Base-by-base conservation (phyloP, 2,797 vertebrate genomes). In the Odontamblyopus lacepedii region DNA sequence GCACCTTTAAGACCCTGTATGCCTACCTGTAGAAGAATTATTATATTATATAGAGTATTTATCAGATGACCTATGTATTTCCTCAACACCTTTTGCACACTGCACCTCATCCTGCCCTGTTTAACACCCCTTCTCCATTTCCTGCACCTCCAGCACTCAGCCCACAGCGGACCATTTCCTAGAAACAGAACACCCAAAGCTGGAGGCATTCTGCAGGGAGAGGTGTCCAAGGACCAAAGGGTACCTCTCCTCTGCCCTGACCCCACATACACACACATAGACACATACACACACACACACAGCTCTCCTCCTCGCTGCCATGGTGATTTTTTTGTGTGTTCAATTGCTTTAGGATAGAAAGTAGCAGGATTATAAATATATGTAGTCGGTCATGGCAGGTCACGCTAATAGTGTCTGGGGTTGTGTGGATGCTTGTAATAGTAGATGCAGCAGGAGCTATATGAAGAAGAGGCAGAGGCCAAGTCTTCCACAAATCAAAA, bases 311-410 rank as follows among this genome's bases (percentile, higher is more conserved):
- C 80, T 55, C n/a, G 57, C 70, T 59, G 63, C 57, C 57, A 16
- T 61, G 57, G 55, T 11, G 67, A 63, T 80, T 77, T 32, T 86
- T 67, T 59, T 1, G 63, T 69, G 32, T 35, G 74, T 81, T 81
- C 77, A 79, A 72, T 70, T 57, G 69, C 75, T 1, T 76, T 69
- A 57, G 80, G 80, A 83, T 16, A 72, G 63, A 86, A 74, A 62
- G 30, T 8, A 61, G 29, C 5, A 44, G 59, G 57, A 75, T 85
- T 84, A 86, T 82, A 82, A 85, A 88, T 83, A 85, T 70, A 82
- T 70, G 59, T 71, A 76, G 75, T 16, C 44, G 30, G 81, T 78
- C 78, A 81, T 51, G 12, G 16, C 80, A 77, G 83, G 76, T 75
- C 76, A 16, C 6, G 6, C 69, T 70, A 70, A 78, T 82, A 50